Evolutionary conservation across 2,888 invertebrate genomes (phyloP).

Genomic region (Leucoptera coffeella): DNA sequence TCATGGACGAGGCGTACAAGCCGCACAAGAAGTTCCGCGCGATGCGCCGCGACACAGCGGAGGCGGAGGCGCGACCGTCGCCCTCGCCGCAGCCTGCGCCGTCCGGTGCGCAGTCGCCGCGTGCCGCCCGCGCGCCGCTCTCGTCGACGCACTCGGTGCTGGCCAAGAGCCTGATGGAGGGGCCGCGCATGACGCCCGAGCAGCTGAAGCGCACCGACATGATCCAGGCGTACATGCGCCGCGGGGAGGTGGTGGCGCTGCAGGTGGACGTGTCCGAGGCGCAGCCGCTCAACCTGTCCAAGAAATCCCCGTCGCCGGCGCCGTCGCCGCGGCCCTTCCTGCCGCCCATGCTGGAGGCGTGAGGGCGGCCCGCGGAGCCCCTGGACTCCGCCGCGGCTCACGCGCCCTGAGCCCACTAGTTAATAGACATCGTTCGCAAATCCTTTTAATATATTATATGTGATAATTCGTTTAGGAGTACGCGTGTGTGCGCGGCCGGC

Average conservation of each 20-base stretch:
- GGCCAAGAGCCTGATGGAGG: constrained; percentile 86
- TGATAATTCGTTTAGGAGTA: constrained; percentile 57
- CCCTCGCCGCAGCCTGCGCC: constrained; percentile 42
- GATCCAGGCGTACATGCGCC: constrained; percentile 88
- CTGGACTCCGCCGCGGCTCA: constrained; percentile 45
- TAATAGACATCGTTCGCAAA: constrained; percentile 49
- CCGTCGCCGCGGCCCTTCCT: constrained; percentile 58
- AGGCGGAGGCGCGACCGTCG: constrained; percentile 57
- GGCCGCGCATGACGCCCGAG: constrained; percentile 90
- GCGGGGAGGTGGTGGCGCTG: constrained; percentile 71
- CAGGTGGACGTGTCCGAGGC: constrained; percentile 81
- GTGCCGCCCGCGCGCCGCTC: constrained; percentile 53
- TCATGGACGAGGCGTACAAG: constrained; percentile 94
- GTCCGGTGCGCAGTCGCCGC: constrained; percentile 46
- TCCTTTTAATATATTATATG: constrained; percentile 64
- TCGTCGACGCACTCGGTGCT: constrained; percentile 86
- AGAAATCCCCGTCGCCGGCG: constrained; percentile 68
- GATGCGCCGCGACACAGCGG: constrained; percentile 74
- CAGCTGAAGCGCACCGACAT: constrained; percentile 88
- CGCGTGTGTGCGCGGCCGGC: constrained; percentile 50
- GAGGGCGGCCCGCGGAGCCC: constrained; percentile 49
- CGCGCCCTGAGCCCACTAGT: constrained; percentile 48
- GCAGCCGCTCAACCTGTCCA: constrained; percentile 82
- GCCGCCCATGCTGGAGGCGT: constrained; percentile 60
- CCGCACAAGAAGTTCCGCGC: constrained; percentile 94